A percentile compares a stretch with the other conserved stretches of the same genome.
Evolutionary conservation across 2,888 invertebrate species (phyloP).

Genomic region (Platerodrilus igneus): DNA sequence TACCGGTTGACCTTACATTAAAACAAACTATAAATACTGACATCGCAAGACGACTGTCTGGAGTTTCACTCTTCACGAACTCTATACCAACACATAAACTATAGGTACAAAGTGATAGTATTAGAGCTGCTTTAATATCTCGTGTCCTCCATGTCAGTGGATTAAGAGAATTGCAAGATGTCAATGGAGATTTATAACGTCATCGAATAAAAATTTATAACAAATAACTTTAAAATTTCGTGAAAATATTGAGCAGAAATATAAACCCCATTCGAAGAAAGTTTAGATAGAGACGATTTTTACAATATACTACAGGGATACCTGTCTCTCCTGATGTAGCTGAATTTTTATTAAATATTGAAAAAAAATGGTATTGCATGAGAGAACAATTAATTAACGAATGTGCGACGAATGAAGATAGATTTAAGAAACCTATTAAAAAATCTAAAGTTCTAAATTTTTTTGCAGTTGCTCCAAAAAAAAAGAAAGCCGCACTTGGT

Average conservation of each 20-base stretch:
- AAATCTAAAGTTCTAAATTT: conserved; percentile 20
- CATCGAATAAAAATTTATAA: conserved; percentile 13
- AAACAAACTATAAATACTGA: neutral
- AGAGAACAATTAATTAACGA: conserved; percentile 22
- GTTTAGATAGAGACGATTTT: neutral
- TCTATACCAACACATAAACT: conserved; percentile 23
- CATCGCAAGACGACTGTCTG: conserved; percentile 16
- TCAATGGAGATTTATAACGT: conserved; percentile 22
- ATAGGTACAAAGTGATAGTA: too few species aligned
- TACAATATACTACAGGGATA: neutral
- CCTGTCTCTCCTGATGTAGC: neutral
- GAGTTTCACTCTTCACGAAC: conserved; percentile 25
- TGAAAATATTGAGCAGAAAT: conserved; percentile 21
- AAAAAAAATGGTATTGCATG: conserved; percentile 21
- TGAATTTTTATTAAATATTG: conserved; percentile 5
- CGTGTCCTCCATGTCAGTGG: conserved; percentile 20
- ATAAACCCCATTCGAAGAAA: conserved; percentile 3
- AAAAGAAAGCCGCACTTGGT: conserved; percentile 16
- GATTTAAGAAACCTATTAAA: conserved; percentile 27
- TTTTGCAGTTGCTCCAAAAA: conserved; percentile 19
- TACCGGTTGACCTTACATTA: neutral
- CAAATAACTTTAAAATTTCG: conserved; percentile 19
- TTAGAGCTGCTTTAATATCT: conserved; percentile 18
- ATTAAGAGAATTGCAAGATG: conserved; percentile 21
- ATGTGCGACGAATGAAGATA: conserved; percentile 18